A percentile compares a stretch with the other conserved stretches of the same genome.
phyloP scores from a whole-genome alignment of 2,113 vertebrate genomes.

The Scopus umbretta region DNA sequence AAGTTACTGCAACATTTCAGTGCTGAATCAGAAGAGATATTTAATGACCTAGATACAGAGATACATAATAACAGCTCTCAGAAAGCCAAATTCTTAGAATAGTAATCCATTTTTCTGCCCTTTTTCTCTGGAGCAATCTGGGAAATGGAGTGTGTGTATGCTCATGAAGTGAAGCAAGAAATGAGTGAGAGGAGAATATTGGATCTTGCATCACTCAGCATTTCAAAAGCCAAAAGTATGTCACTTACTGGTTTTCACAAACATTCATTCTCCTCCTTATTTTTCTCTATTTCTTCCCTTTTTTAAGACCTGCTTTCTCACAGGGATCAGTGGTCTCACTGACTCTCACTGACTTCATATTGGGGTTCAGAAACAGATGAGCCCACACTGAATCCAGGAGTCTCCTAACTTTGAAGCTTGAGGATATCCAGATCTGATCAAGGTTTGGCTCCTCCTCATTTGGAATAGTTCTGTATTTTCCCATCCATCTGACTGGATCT shows the following conservation, averaged over 20 bases:
- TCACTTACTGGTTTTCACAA: not conserved
- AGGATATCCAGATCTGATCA: not conserved
- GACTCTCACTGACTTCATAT: not conserved
- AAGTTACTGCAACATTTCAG: not conserved
- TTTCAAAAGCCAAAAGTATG: not conserved
- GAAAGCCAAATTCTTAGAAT: not conserved
- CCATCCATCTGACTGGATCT: conserved; percentile 38
- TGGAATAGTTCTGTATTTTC: not conserved
- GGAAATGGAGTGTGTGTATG: not conserved
- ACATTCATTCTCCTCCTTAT: not conserved
- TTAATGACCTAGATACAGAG: not conserved
- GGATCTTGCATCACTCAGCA: not conserved
- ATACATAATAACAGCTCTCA: not conserved
- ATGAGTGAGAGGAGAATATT: not conserved
- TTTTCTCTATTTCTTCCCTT: not conserved
- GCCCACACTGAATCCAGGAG: not conserved
- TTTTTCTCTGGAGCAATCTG: not conserved
- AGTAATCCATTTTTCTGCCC: not conserved
- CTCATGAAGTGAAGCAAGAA: not conserved
- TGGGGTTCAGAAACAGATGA: not conserved
- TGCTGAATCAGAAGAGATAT: not conserved
- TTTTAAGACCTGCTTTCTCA: not conserved
- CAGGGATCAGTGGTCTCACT: not conserved
- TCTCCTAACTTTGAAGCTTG: not conserved
- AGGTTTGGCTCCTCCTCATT: not conserved